A percentile compares a stretch with the other conserved stretches of the same genome.
Evolutionary conservation across 2,113 vertebrate species (phyloP).

Genomic region (Lipophrys pholis): DNA sequence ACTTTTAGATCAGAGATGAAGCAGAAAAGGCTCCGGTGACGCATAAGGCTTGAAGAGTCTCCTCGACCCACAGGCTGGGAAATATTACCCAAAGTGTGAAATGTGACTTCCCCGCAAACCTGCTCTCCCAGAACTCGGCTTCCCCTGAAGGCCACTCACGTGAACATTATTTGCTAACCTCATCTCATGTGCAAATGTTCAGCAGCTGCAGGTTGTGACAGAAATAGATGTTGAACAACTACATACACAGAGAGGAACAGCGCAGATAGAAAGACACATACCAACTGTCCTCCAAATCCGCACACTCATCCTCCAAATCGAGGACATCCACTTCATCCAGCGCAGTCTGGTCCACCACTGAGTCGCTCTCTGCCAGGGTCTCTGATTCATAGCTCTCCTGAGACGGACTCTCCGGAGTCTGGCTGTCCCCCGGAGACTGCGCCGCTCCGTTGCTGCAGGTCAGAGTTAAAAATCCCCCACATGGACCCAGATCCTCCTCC

Average conservation of each 20-base stretch:
- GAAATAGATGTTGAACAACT: slow-evolving; percentile 8
- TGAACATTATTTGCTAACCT: no score
- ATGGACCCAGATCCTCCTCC: slow-evolving; percentile 53
- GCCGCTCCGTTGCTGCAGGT: slow-evolving; percentile 48
- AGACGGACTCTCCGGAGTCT: slow-evolving; percentile 54
- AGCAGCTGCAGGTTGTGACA: background rate
- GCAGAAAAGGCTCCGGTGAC: slow-evolving; percentile 36
- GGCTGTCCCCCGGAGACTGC: slow-evolving; percentile 47
- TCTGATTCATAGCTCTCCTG: slow-evolving; percentile 76
- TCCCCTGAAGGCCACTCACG: background rate
- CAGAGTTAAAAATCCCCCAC: slow-evolving; percentile 58
- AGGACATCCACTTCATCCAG: slow-evolving; percentile 91
- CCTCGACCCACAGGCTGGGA: background rate
- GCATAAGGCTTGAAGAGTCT: slow-evolving; percentile 44
- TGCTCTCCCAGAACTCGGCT: background rate
- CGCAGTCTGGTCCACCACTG: slow-evolving; percentile 73
- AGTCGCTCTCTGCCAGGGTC: slow-evolving; percentile 70
- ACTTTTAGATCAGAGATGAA: slow-evolving; percentile 30
- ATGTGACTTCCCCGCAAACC: background rate
- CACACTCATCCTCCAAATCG: slow-evolving; percentile 86
- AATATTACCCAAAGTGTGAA: background rate
- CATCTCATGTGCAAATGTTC: background rate
- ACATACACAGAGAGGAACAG: background rate
- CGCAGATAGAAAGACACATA: slow-evolving; percentile 72
- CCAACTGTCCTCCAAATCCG: slow-evolving; percentile 88